These are phyloP conservation scores for Drosophila tropicalis DNA, from an alignment of 1,140 invertebrate genomes.

Conservation along the genomic window DNA sequence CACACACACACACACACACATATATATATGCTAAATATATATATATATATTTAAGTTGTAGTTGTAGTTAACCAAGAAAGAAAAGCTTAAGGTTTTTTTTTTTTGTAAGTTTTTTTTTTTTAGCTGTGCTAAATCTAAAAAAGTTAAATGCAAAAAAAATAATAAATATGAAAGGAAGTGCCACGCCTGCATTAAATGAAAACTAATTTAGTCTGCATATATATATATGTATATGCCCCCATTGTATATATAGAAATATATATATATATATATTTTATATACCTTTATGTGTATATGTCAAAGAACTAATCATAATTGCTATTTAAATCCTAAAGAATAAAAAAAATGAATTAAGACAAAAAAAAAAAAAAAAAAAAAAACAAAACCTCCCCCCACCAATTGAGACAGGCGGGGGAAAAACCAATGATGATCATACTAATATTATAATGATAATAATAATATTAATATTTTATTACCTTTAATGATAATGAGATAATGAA, in stretches of 20 bases:
- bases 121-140: slow-evolving; percentile 71
- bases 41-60: slow-evolving; percentile 57
- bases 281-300: slow-evolving; percentile 12
- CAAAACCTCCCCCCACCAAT: neutral
- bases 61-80: slow-evolving; percentile 32
- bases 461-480: slow-evolving; percentile 24
- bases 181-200: slow-evolving; percentile 65
- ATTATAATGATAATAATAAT: slow-evolving; percentile 12
- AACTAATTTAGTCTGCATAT: slow-evolving; percentile 20
- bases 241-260: neutral
- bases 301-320: slow-evolving; percentile 1
- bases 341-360: slow-evolving; percentile 3
- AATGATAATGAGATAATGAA: slow-evolving; percentile 45
- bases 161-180: slow-evolving; percentile 34
- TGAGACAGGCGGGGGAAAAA: neutral
- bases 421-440: slow-evolving; percentile 10
- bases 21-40: slow-evolving; percentile 32
- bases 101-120: slow-evolving; percentile 38
- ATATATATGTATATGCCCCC: neutral
- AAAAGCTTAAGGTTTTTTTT: slow-evolving; percentile 27
- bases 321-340: neutral
- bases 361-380: too few species aligned
- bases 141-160: slow-evolving; percentile 3
- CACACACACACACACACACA: slow-evolving; percentile 2
- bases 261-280: neutral